Percentiles rank a stretch among this genome's conserved stretches.
Evolutionary conservation across 2,113 vertebrate genomes (phyloP).

Genomic region (Stictonetta naevosa): DNA sequence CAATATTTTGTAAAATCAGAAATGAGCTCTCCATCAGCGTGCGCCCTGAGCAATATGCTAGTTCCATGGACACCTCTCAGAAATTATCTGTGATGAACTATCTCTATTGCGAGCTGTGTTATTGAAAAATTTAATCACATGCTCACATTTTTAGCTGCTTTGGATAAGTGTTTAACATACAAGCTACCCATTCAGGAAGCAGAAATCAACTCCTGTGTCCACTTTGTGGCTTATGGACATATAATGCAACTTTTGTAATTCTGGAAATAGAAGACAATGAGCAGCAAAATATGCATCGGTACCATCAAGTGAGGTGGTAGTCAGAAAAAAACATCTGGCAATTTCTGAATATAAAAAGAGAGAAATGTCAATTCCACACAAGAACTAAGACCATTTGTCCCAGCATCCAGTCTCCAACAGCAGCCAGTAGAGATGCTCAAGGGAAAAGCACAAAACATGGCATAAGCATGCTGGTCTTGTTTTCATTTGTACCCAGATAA

Average conservation of each 20-base stretch:
- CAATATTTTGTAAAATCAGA: not conserved
- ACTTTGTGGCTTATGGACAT: rapidly evolving
- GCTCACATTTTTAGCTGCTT: not conserved
- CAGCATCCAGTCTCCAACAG: not conserved
- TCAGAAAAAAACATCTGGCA: not conserved
- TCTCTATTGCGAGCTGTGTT: not conserved
- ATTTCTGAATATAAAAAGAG: not conserved
- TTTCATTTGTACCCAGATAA: not conserved
- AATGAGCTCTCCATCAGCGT: not conserved
- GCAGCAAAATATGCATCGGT: not conserved
- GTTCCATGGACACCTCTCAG: not conserved
- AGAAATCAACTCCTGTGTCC: not conserved
- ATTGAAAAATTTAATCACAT: not conserved
- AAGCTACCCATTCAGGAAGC: not conserved
- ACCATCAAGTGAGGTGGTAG: not conserved
- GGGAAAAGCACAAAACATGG: not conserved
- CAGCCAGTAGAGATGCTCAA: not conserved
- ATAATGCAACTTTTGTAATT: not conserved
- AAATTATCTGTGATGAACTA: not conserved
- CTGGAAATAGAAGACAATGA: not conserved
- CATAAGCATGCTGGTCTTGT: not conserved
- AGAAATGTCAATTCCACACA: rapidly evolving
- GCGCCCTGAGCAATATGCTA: not conserved
- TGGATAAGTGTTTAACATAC: not conserved
- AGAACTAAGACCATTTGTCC: not conserved